Evolutionary conservation across 2,113 vertebrate species (phyloP).

Genomic region (Leuciscus idus): DNA sequence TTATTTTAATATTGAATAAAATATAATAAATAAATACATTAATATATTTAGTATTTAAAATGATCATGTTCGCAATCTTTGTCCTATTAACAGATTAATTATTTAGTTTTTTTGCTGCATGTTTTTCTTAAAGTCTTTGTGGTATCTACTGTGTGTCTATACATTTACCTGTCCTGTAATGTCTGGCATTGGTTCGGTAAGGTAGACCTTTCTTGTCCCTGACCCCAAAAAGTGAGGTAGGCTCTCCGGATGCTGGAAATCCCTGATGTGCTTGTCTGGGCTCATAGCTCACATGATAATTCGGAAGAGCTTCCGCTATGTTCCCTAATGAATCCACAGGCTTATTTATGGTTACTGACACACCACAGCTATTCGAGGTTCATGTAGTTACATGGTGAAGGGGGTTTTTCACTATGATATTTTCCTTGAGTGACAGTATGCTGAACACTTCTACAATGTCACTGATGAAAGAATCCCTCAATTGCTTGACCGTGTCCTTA

Average conservation of each 20-base stretch:
- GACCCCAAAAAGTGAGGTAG: conserved; percentile 53
- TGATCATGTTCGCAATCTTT: neutral
- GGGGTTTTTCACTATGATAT: conserved; percentile 36
- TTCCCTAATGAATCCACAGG: conserved; percentile 56
- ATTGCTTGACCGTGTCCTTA: neutral
- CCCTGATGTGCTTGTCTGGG: conserved; percentile 66
- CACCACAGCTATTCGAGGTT: conserved; percentile 29
- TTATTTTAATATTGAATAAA: neutral
- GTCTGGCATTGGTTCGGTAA: neutral
- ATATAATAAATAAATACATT: neutral
- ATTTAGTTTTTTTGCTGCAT: neutral
- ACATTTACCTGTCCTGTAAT: neutral
- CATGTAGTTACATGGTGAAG: conserved; percentile 2
- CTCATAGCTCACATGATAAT: conserved; percentile 67
- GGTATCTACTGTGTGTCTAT: neutral
- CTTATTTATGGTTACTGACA: conserved; percentile 49
- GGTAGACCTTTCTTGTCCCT: conserved; percentile 55
- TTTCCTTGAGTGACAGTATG: conserved; percentile 11
- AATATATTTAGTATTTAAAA: neutral
- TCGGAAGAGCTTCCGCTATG: conserved; percentile 63
- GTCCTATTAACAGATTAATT: neutral
- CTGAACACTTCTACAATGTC: neutral
- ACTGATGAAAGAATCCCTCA: neutral
- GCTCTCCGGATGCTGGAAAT: conserved; percentile 63
- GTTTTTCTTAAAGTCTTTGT: neutral